These are phyloP conservation scores for Sorex fumeus DNA, from an alignment of 2,113 vertebrate species.

Conservation along the genomic window DNA sequence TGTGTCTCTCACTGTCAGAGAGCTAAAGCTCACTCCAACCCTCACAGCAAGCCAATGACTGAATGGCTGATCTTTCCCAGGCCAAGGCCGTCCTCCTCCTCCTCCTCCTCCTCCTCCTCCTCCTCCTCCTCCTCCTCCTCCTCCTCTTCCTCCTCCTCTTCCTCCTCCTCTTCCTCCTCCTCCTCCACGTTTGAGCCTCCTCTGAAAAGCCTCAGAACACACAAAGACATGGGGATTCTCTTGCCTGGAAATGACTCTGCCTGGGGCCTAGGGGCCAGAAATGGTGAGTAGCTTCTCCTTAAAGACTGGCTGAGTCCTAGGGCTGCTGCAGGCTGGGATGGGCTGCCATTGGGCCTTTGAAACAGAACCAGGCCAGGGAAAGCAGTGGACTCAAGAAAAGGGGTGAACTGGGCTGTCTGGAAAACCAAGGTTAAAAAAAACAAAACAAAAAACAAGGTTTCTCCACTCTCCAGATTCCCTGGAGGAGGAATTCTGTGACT, in stretches of 20 bases:
- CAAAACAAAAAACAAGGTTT: conserved; percentile 55
- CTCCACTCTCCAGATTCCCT: conserved; percentile 23
- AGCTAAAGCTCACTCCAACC: neutral
- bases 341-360: neutral
- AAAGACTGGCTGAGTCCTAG: conserved; percentile 5
- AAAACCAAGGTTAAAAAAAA: conserved; percentile 52
- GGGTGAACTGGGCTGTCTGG: conserved; percentile 34
- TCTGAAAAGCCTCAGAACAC: neutral
- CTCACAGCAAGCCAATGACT: neutral
- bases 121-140: too few species aligned
- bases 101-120: neutral
- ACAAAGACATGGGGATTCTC: neutral
- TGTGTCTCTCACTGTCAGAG: neutral
- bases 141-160: neutral
- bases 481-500: conserved; percentile 55
- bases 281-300: conserved; percentile 56
- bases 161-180: neutral
- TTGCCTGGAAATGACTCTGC: conserved; percentile 18
- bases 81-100: neutral
- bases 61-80: neutral
- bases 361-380: neutral
- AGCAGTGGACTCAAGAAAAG: conserved; percentile 10
- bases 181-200: neutral
- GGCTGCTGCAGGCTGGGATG: neutral
- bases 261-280: conserved; percentile 52